Conservation (phyloP, 1,140 invertebrate species). For the Coboldia fuscipes region DNA sequence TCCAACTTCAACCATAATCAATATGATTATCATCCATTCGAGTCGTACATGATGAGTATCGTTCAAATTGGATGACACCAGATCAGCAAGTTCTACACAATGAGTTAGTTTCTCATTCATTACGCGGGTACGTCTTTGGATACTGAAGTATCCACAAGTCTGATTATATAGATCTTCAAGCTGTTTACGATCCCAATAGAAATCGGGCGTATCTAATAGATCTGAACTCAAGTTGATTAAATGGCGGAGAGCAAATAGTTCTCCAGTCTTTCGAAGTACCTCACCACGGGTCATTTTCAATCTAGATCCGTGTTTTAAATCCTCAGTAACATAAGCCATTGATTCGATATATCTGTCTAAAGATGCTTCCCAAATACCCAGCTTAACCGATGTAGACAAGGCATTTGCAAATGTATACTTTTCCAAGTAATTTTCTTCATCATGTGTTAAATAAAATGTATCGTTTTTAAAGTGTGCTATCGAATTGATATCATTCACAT, state of each 20-base stretch:
- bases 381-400: constrained; percentile 74
- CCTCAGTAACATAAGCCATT: constrained; percentile 60
- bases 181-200: constrained; percentile 88
- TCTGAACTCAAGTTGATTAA: constrained; percentile 83
- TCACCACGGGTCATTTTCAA: constrained; percentile 43
- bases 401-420: constrained; percentile 50
- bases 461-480: constrained; percentile 14
- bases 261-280: constrained; percentile 74
- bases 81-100: constrained; percentile 72
- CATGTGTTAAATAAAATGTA: constrained; percentile 17
- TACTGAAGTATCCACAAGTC: constrained; percentile 64
- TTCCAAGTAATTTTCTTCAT: constrained; percentile 15
- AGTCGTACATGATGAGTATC: constrained; percentile 77
- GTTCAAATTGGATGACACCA: constrained; percentile 68
- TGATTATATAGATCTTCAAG: constrained; percentile 64
- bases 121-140: constrained; percentile 67
- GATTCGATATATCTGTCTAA: constrained; percentile 63
- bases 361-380: constrained; percentile 78
- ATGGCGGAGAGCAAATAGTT: constrained; percentile 75
- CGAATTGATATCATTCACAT: constrained; percentile 16
- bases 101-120: constrained; percentile 90
- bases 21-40: constrained; percentile 90
- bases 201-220: constrained; percentile 83
- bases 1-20: constrained; percentile 85
- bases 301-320: constrained; percentile 43